Evolutionary conservation across 2,888 invertebrate species (phyloP).

Genomic region (Tridacna crocea): DNA sequence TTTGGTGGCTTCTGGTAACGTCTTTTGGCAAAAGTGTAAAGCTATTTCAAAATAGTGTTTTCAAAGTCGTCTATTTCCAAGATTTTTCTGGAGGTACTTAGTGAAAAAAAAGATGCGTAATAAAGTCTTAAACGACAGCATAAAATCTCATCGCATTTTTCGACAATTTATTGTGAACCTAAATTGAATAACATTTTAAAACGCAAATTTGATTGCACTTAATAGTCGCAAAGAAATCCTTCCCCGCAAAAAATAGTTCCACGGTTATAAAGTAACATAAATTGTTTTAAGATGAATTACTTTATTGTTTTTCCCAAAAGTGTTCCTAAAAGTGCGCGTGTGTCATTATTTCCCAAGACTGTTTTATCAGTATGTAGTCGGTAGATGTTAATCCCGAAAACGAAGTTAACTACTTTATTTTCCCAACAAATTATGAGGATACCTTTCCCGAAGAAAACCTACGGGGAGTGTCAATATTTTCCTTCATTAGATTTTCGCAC

Average conservation of each 20-base stretch:
- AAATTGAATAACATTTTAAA: constrained; percentile 7
- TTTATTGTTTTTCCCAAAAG: background rate
- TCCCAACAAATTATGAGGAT: constrained; percentile 59
- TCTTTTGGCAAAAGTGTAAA: too few relatives aligned
- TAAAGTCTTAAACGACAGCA: background rate
- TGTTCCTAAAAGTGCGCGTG: background rate
- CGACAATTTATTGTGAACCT: constrained; percentile 13
- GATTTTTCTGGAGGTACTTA: too few relatives aligned
- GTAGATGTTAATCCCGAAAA: constrained; percentile 29
- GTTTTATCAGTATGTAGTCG: background rate
- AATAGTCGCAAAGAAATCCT: background rate
- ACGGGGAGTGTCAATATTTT: constrained; percentile 58
- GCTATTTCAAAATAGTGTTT: too few relatives aligned
- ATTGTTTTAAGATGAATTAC: background rate
- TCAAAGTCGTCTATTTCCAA: too few relatives aligned
- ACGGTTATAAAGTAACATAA: background rate
- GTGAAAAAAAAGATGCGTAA: too few relatives aligned
- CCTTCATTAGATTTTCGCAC: constrained; percentile 64
- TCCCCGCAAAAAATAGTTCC: background rate
- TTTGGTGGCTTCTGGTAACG: too few relatives aligned
- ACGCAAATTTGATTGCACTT: constrained; percentile 1
- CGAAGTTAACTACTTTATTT: constrained; percentile 59
- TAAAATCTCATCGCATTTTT: background rate
- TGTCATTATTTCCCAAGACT: background rate
- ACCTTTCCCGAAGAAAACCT: constrained; percentile 52